Base-by-base conservation (phyloP, 2,113 vertebrate genomes). In the Tichodroma muraria region DNA sequence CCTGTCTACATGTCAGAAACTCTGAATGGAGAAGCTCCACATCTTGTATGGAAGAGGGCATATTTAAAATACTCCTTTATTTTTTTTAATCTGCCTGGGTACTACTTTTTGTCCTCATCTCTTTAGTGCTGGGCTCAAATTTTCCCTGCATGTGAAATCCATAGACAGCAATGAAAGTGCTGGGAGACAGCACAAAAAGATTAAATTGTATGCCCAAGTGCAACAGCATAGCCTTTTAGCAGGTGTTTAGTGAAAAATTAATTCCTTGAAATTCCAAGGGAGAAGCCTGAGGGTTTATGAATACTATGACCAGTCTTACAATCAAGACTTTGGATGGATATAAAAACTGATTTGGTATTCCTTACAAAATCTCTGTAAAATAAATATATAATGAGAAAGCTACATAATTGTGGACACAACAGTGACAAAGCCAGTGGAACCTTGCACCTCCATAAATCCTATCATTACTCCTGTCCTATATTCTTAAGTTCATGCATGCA, bases 191-290 rank as follows among this genome's bases (percentile, higher is more conserved):
- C 96, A 95, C 87, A 96, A 93, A 93, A 95, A 97, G 97, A 96
- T 97, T 97, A 97, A 97, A 97, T 96, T 77, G 94, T 97, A 97
- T 97, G 87, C 94, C 94, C 95, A 97, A 98, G 97, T 97, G 94
- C 96, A 96, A 94, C 94, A 97, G 93, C 93, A 91, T 80, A 95
- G 95, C 94, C 95, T 96, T 96, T 96, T 96, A 95, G 94, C 97
- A 97, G 95, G 95, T 97, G 94, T 96, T 97, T 97, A 96, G 96
- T 97, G 94, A 97, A 98, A 98, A 97, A 98, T 97, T 97, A 98
- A 98, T 98, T 98, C 95, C 92, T 96, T 94, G 79, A 97, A 97
- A 97, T 92, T 98, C 96, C 96, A 96, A 97, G 97, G 97, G 97
- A 97, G 94, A 97, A 96, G 80, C 95, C 96, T 96, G 91, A 94